These are phyloP conservation scores for Glyptemys insculpta DNA, from an alignment of 2,797 vertebrate genomes.

Conservation along the genomic window DNA sequence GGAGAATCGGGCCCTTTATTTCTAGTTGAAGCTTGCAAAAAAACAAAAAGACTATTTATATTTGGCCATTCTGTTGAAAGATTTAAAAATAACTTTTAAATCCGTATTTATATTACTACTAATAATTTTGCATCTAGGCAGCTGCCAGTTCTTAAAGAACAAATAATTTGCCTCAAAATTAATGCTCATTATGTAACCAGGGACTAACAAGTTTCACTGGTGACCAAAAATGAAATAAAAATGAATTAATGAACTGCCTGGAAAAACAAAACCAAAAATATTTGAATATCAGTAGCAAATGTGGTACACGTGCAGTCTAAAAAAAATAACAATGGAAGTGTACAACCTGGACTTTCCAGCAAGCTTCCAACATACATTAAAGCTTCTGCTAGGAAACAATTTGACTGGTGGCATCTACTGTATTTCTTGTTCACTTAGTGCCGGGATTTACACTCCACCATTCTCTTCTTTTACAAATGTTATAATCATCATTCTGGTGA, in stretches of 20 bases:
- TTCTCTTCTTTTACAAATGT: neutral
- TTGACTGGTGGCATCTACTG: neutral
- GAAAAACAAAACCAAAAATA: neutral
- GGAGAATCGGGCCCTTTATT: neutral
- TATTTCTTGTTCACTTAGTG: neutral
- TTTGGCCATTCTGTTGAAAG: neutral
- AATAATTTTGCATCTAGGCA: neutral
- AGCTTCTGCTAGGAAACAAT: neutral
- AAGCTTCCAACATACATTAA: neutral
- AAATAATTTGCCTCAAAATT: neutral
- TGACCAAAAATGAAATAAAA: neutral
- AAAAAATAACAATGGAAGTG: neutral
- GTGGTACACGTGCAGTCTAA: neutral
- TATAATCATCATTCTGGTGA: neutral
- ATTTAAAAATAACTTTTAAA: neutral
- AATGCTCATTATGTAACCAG: neutral
- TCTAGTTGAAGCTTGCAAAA: neutral
- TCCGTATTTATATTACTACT: rapidly evolving
- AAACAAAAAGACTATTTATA: neutral
- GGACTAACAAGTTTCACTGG: no score
- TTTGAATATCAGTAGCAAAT: neutral
- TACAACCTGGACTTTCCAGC: neutral
- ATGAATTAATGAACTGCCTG: neutral
- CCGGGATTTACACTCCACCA: neutral
- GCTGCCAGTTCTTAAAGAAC: neutral